These are phyloP conservation scores for Endomychus coccineus DNA, from an alignment of 2,888 invertebrate genomes.

Conservation along the genomic window DNA sequence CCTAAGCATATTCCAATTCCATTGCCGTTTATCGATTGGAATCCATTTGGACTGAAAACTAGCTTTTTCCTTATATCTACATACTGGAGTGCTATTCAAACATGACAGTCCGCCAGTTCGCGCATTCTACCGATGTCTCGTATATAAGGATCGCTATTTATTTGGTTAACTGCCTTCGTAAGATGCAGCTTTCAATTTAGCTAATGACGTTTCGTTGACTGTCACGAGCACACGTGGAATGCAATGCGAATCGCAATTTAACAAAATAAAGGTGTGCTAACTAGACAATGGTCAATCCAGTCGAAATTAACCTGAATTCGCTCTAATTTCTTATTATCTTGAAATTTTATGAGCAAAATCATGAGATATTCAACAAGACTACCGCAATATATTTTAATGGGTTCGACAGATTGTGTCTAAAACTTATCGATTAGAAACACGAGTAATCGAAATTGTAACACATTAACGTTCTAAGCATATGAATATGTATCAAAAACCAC, in stretches of 20 bases:
- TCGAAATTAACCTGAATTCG: too few species aligned
- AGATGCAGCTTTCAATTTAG: conserved; percentile 47
- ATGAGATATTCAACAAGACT: too few species aligned
- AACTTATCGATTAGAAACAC: too few species aligned
- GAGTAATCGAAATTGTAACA: too few species aligned
- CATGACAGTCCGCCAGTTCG: conserved; percentile 33
- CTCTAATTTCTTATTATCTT: too few species aligned
- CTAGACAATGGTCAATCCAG: conserved; percentile 15
- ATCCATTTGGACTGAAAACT: conserved; percentile 41
- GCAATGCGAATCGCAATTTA: conserved; percentile 39
- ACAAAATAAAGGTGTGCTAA: conserved; percentile 33
- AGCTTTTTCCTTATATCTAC: conserved; percentile 41
- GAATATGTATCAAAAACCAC: too few species aligned
- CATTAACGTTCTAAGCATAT: too few species aligned
- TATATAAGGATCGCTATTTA: conserved; percentile 19
- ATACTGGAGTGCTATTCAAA: conserved; percentile 46
- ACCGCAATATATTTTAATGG: too few species aligned
- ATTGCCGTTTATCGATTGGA: conserved; percentile 41
- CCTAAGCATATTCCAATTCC: conserved; percentile 35
- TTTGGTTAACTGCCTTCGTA: conserved; percentile 36
- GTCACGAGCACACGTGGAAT: conserved; percentile 44
- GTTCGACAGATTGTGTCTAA: too few species aligned
- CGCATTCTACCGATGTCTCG: conserved; percentile 23
- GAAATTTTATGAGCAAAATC: too few species aligned
- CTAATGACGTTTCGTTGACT: conserved; percentile 46